phyloP scores from a whole-genome alignment of 2,797 vertebrate species.

The Anomalospiza imberbis region DNA sequence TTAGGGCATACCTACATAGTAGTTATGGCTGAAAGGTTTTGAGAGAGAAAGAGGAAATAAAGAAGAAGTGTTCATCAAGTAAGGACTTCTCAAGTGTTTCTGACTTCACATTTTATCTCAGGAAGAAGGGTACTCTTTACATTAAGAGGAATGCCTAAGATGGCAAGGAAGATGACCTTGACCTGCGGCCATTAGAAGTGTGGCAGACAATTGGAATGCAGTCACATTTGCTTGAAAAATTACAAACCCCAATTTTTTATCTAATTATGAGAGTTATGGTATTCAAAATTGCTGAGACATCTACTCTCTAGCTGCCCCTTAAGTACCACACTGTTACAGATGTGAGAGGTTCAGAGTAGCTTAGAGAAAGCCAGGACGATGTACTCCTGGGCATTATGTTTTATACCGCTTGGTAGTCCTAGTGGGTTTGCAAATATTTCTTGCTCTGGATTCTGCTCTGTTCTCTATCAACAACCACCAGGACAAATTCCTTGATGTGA shows the following conservation, averaged over 20 bases:
- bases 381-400: background rate
- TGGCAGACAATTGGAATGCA: background rate
- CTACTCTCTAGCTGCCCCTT: background rate
- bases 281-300: background rate
- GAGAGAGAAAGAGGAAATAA: background rate
- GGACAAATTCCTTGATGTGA: background rate
- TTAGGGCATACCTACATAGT: constrained; percentile 50
- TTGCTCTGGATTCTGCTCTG: background rate
- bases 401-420: background rate
- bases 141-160: background rate
- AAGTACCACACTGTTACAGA: background rate
- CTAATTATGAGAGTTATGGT: background rate
- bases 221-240: background rate
- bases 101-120: background rate
- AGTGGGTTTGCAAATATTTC: background rate
- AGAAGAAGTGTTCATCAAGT: background rate
- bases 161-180: background rate
- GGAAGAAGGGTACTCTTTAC: background rate
- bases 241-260: background rate
- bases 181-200: background rate
- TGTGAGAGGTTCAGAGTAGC: background rate
- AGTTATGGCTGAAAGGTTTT: background rate
- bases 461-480: background rate
- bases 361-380: background rate
- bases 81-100: background rate